Evolutionary conservation across 2,888 invertebrate genomes (phyloP).

Genomic region (Lasioglossum malachurum): DNA sequence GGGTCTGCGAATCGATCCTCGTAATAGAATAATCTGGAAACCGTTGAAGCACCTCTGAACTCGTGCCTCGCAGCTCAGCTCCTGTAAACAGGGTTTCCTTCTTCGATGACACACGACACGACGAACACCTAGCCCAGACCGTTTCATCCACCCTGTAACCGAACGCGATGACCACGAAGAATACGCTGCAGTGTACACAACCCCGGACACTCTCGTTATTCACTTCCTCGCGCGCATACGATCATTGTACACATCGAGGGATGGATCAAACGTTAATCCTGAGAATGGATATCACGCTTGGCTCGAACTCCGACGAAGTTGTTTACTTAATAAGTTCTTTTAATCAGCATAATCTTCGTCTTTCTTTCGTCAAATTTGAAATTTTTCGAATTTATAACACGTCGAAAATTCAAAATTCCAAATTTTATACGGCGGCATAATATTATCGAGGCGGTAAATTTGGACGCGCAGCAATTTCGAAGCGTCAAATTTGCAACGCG

Average conservation of each 20-base stretch:
- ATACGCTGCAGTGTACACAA: constrained; percentile 3
- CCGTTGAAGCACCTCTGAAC: constrained; percentile 76
- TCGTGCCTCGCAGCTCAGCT: constrained; percentile 45
- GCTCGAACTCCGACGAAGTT: neutral
- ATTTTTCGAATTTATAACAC: no score
- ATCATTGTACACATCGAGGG: neutral
- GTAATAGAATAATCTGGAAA: constrained; percentile 82
- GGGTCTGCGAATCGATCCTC: constrained; percentile 75
- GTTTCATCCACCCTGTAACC: neutral
- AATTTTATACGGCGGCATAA: no score
- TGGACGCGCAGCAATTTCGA: no score
- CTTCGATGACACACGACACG: constrained; percentile 60
- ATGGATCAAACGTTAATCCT: neutral
- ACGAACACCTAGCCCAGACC: constrained; percentile 24
- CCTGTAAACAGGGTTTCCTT: constrained; percentile 68
- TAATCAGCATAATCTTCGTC: neutral
- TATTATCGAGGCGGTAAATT: rapidly evolving
- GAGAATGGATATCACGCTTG: neutral
- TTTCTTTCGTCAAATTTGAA: neutral
- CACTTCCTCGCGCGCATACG: neutral
- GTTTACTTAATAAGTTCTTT: neutral
- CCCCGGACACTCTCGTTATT: neutral
- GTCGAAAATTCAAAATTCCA: no score
- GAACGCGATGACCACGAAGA: constrained; percentile 2
- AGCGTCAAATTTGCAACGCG: no score